Percentiles rank a stretch among this genome's conserved stretches.
Conservation (phyloP, 2,797 vertebrate genomes). For the Orestias chungarensis region DNA sequence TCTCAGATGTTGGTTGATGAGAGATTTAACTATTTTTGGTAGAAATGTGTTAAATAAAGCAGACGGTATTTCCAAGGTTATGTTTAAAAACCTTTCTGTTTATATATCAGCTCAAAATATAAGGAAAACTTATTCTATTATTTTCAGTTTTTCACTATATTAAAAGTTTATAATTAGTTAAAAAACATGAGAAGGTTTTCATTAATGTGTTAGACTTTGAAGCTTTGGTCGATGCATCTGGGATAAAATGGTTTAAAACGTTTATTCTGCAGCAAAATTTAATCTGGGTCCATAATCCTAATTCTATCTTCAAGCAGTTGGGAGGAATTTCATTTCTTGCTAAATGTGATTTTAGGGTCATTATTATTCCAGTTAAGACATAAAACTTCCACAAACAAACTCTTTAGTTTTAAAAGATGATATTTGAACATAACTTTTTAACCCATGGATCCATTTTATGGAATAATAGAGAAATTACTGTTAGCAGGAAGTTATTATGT, state of each 20-base stretch:
- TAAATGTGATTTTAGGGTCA: neutral
- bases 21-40: neutral
- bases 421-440: neutral
- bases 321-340: neutral
- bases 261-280: neutral
- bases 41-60: neutral
- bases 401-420: neutral
- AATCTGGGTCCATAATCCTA: neutral
- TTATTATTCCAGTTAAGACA: neutral
- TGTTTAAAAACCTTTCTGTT: neutral
- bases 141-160: conserved; percentile 1
- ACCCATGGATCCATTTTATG: neutral
- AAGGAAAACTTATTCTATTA: neutral
- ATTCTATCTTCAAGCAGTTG: neutral
- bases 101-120: neutral
- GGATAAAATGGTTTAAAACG: neutral
- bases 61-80: neutral
- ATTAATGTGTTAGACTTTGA: neutral
- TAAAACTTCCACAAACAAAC: neutral
- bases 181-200: neutral
- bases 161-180: neutral
- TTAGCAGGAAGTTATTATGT: too few relatives aligned
- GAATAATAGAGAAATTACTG: neutral
- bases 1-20: neutral
- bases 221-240: neutral